These are phyloP conservation scores for Agrotis exclamationis DNA, from an alignment of 2,888 invertebrate species.

Conservation along the genomic window DNA sequence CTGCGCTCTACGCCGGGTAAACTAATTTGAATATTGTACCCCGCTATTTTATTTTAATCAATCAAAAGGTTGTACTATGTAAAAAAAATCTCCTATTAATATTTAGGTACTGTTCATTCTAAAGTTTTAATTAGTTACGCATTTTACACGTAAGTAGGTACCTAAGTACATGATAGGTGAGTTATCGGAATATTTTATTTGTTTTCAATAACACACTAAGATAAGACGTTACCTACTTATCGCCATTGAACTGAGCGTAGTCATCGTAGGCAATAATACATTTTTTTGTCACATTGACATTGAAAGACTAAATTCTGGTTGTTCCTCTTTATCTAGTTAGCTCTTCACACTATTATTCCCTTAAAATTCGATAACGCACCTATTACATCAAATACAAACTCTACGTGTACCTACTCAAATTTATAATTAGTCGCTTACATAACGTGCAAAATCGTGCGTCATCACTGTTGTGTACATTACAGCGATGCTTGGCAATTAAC, in stretches of 20 bases:
- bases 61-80: too few species aligned
- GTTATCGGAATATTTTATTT: slow-evolving; percentile 22
- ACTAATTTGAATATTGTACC: too few species aligned
- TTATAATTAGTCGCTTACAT: not conserved
- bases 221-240: not conserved
- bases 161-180: not conserved
- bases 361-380: not conserved
- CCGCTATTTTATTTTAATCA: too few species aligned
- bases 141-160: not conserved
- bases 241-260: not conserved
- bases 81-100: too few species aligned
- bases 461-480: too few species aligned
- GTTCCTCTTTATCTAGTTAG: not conserved
- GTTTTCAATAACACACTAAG: not conserved
- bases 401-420: not conserved
- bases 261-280: not conserved
- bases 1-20: too few species aligned
- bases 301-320: not conserved
- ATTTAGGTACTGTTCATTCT: too few species aligned
- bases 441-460: not conserved
- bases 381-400: not conserved
- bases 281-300: too few species aligned
- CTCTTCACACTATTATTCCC: not conserved
- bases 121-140: too few species aligned
- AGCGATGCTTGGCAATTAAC: not conserved